phyloP scores from a whole-genome alignment of 2,888 invertebrate genomes.

The Sarcophaga caerulescens region DNA sequence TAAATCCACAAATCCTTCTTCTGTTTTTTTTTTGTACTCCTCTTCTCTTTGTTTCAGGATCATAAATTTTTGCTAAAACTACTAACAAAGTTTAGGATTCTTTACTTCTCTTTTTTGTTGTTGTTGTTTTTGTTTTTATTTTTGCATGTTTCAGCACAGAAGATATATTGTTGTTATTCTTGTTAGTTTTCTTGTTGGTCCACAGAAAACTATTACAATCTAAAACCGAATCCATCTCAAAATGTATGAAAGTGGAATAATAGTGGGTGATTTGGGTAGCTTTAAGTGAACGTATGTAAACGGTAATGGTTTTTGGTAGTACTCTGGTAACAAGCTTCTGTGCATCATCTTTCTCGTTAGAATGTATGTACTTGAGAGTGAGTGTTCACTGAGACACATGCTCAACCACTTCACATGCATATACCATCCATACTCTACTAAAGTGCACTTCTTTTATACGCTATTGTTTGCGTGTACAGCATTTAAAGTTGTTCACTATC shows the following conservation, averaged over 20 bases:
- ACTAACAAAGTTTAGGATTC: background rate
- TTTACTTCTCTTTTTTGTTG: background rate
- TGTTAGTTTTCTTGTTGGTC: background rate
- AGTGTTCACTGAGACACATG: no score
- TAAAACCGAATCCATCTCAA: background rate
- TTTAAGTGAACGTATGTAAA: background rate
- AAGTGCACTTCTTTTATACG: no score
- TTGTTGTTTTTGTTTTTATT: slow-evolving; percentile 6
- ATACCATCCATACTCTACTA: no score
- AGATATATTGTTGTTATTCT: slow-evolving; percentile 1
- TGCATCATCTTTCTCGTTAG: background rate
- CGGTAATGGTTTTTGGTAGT: background rate
- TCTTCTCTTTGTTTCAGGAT: slow-evolving; percentile 53
- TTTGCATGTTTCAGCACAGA: slow-evolving; percentile 33
- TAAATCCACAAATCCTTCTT: slow-evolving; percentile 56
- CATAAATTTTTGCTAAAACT: slow-evolving; percentile 60
- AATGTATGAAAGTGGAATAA: background rate
- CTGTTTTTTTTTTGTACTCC: no score
- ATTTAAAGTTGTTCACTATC: no score
- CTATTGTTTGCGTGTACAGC: no score
- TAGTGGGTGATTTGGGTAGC: background rate
- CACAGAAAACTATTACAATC: background rate
- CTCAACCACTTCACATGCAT: background rate
- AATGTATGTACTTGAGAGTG: no score
- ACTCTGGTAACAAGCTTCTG: background rate